Base-by-base conservation (phyloP, 2,888 invertebrate species). In the Drosophila melanosoma region DNA sequence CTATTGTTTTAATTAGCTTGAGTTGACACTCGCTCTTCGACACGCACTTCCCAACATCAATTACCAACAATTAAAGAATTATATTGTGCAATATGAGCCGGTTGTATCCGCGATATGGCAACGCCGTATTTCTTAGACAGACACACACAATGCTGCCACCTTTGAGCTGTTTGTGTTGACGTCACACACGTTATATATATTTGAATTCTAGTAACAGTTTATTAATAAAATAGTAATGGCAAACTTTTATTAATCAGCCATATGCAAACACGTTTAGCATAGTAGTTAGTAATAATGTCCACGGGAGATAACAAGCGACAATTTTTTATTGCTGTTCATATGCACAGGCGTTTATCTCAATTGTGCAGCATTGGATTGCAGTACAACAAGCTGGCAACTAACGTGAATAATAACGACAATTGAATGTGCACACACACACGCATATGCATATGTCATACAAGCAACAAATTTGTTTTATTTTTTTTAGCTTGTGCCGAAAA, bases 41-140 rank as follows among this genome's bases (percentile, higher is more conserved):
- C 77, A 71, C 76, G 76, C 78, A 76, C 78, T 78, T 76, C 60
- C 6, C 38, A 59, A 49, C n/a, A 20, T n/a, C 60, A 71, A 76
- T 68, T 79, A 45, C 45, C 23, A 69, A 58, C 53, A 68, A 68
- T 69, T 69, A 65, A 53, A 52, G 26, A 59, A 45, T 29, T 54
- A 63, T 72, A 76, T 78, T 78, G 78, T 80, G 78, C 81, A 78
- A 79, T 69, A 49, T 40, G 48, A 74, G 32, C 20, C 51, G 54
- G 32, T 53, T 45, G 20, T 23, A 17, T 29, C 29, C 8, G 4
- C 45, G 33, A 64, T 52, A 15, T 76, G 79, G 81, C 69, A 79
- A 56, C 81, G 12, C 65, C 45, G 23, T 1, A 6, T 17, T 7
- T 38, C n/a, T 23, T 8, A 20, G 12, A 15, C 36, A 20, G 6